phyloP scores from a whole-genome alignment of 2,888 invertebrate species.

The Alsophila aescularia region DNA sequence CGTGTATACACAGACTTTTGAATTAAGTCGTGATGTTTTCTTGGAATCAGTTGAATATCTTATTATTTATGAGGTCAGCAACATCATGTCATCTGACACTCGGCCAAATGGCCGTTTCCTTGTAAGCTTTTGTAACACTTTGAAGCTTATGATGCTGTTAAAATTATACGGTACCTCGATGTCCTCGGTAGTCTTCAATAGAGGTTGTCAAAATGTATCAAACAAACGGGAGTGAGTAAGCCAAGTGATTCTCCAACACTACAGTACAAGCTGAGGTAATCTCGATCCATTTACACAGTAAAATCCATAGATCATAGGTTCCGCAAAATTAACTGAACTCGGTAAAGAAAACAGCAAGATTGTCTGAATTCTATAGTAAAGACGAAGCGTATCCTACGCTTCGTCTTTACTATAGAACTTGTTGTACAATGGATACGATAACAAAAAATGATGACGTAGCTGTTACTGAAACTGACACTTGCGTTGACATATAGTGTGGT shows the following conservation, averaged over 20 bases:
- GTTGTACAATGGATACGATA: slow-evolving; percentile 45
- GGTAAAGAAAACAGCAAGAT: no score
- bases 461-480: slow-evolving; percentile 49
- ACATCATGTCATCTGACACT: slow-evolving; percentile 24
- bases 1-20: slow-evolving; percentile 8
- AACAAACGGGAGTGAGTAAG: not conserved
- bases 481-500: slow-evolving; percentile 49
- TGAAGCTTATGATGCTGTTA: slow-evolving; percentile 2
- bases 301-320: no score
- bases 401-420: slow-evolving; percentile 35
- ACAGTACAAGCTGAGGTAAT: no score
- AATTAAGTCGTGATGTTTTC: slow-evolving; percentile 22
- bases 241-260: no score
- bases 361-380: no score
- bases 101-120: slow-evolving; percentile 20
- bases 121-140: slow-evolving; percentile 11
- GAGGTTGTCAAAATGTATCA: no score
- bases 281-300: no score
- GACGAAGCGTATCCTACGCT: no score
- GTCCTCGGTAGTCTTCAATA: no score
- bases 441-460: slow-evolving; percentile 53
- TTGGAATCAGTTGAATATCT: slow-evolving; percentile 22
- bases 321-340: no score
- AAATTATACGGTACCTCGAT: not conserved
- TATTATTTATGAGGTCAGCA: slow-evolving; percentile 29